Base-by-base conservation (phyloP, 2,113 vertebrate genomes). In the Miniopterus natalensis region DNA sequence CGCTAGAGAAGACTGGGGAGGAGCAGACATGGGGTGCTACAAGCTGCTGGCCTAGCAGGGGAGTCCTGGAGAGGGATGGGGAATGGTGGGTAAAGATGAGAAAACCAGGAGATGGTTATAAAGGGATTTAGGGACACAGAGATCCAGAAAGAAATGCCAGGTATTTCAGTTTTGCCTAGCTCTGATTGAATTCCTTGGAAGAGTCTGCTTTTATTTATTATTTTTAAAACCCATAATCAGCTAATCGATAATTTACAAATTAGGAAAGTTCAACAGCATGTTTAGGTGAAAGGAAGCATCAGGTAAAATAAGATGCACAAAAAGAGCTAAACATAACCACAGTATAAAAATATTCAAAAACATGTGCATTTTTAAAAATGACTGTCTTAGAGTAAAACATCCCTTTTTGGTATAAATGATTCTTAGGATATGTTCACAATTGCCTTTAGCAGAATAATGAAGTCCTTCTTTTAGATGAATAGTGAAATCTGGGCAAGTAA, bases 241-340 rank as follows among this genome's bases (percentile, higher is more conserved):
- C 51, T 90, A 49, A 94, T 92, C 70, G 94, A 90, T 92, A 97
- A 94, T 97, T 90, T 92, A 91, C 20, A 70, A 47, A 85, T 84
- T 59, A 65, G 78, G 88, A 94, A 95, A 92, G 92, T 49, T 97
- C 55, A 70, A 59, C 63, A 36, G 40, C 61, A 91, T 51, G 11
- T 65, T 47, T 65, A 92, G 83, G 42, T 81, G 57, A 79, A 92
- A 97, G 65, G 65, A 77, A 47, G 12, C 66, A 53, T 40, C 55
- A 27, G 31, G 47, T 31, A 78, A 13, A 75, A 53, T 45, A 90
- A 94, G 66, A 84, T 1, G 21, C 18, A 87, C 51, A 57, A 68
- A 51, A 66, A 88, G 57, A 87, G 70, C 63, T 66, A 83, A 53
- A 63, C 77, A 23, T 36, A 45, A 65, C 17, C 57, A 70, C 23